A percentile compares a stretch with the other conserved stretches of the same genome.
These are phyloP conservation scores for Saccostrea echinata DNA, from an alignment of 1,140 invertebrate species.

Conservation along the genomic window DNA sequence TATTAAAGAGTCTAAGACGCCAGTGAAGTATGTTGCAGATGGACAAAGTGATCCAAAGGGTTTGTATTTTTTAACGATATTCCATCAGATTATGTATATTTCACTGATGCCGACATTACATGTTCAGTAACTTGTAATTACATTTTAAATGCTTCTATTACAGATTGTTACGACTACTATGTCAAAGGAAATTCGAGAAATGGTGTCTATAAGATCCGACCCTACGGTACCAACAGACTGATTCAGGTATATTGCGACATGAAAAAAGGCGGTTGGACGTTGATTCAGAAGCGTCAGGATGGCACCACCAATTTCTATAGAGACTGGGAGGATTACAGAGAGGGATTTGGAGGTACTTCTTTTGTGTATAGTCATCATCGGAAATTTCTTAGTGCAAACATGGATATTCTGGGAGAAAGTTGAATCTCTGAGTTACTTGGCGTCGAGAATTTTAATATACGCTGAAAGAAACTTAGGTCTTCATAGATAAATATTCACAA, in stretches of 20 bases:
- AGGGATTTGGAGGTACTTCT: constrained; percentile 92
- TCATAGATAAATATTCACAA: too few relatives aligned
- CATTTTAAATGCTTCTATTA: constrained; percentile 40
- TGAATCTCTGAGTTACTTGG: too few relatives aligned
- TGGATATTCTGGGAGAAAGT: too few relatives aligned
- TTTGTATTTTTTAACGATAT: background rate
- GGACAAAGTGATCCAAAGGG: constrained; percentile 16
- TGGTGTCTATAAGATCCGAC: constrained; percentile 70
- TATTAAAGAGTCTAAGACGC: background rate
- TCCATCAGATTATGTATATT: too few relatives aligned
- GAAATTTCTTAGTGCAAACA: too few relatives aligned
- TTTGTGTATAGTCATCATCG: background rate
- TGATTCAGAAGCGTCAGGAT: constrained; percentile 90
- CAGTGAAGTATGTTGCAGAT: background rate
- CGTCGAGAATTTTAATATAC: too few relatives aligned
- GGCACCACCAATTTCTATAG: constrained; percentile 91
- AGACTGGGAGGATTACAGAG: constrained; percentile 96
- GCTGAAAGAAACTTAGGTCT: too few relatives aligned
- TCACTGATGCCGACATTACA: too few relatives aligned
- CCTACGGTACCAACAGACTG: constrained; percentile 57
- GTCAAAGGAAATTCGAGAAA: constrained; percentile 63
- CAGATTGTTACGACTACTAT: constrained; percentile 77
- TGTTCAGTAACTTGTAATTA: background rate
- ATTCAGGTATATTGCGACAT: constrained; percentile 86
- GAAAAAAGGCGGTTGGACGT: constrained; percentile 91